These are phyloP conservation scores for Sinhomidia bicolor DNA, from an alignment of 2,888 invertebrate species.

Conservation along the genomic window DNA sequence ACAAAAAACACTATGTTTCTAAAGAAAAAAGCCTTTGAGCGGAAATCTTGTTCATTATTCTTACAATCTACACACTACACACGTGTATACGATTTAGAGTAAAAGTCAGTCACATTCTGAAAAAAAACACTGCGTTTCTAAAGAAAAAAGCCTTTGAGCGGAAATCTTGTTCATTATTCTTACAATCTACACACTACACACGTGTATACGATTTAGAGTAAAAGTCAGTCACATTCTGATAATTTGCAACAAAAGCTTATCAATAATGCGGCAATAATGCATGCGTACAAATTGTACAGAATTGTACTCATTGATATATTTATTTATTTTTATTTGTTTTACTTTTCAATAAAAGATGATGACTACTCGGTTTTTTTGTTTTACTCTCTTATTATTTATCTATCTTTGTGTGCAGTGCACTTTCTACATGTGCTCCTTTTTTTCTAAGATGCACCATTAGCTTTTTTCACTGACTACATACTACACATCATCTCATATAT, in stretches of 20 bases:
- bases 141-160: slow-evolving; percentile 51
- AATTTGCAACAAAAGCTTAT: slow-evolving; percentile 77
- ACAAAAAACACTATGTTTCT: not conserved
- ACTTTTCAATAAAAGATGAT: slow-evolving; percentile 19
- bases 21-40: slow-evolving; percentile 47
- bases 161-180: slow-evolving; percentile 43
- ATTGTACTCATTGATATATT: slow-evolving; percentile 39
- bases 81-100: too few species aligned
- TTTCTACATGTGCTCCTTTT: not conserved
- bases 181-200: not conserved
- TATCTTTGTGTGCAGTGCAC: not conserved
- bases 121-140: not conserved
- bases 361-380: slow-evolving; percentile 18
- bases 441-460: slow-evolving; percentile 45
- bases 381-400: too few species aligned
- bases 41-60: slow-evolving; percentile 44
- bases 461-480: slow-evolving; percentile 41
- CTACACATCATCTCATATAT: slow-evolving; percentile 59
- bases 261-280: not conserved
- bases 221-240: slow-evolving; percentile 79
- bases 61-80: not conserved
- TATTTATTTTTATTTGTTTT: slow-evolving; percentile 52
- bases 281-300: too few species aligned
- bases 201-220: too few species aligned
- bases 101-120: too few species aligned